Percentiles rank a stretch among this genome's conserved stretches.
These are phyloP conservation scores for Dendrolimus houi DNA, from an alignment of 2,888 invertebrate genomes.

Conservation along the genomic window DNA sequence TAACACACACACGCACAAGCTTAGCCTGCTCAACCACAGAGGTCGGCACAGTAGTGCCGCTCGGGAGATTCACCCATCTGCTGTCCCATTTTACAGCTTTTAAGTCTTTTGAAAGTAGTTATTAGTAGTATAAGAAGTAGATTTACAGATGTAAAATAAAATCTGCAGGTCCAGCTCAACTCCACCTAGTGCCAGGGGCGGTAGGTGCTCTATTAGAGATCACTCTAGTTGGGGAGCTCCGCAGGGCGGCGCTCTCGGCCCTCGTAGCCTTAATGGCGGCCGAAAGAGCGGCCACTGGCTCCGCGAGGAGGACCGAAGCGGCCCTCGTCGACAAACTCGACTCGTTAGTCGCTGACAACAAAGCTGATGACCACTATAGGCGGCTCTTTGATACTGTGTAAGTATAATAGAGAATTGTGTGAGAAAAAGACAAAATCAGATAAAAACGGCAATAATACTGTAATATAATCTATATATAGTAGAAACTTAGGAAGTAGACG, in stretches of 20 bases:
- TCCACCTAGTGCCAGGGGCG: constrained; percentile 93
- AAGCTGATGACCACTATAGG: constrained; percentile 95
- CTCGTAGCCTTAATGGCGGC: constrained; percentile 98
- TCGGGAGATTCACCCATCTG: too few relatives aligned
- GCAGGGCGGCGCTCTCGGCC: constrained; percentile 93
- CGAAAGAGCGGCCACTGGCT: constrained; percentile 87
- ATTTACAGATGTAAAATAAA: too few relatives aligned
- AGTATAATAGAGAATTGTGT: constrained; percentile 60
- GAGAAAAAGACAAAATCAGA: not conserved
- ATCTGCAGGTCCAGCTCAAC: constrained; percentile 83
- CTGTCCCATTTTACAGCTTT: too few relatives aligned
- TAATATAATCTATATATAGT: too few relatives aligned
- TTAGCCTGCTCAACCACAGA: too few relatives aligned
- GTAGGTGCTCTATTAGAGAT: constrained; percentile 96
- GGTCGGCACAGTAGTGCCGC: too few relatives aligned
- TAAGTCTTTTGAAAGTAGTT: too few relatives aligned
- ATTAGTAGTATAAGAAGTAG: too few relatives aligned
- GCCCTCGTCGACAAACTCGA: constrained; percentile 96
- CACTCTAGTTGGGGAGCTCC: constrained; percentile 91
- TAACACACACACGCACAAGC: too few relatives aligned
- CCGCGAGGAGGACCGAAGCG: constrained; percentile 93
- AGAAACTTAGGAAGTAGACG: too few relatives aligned
- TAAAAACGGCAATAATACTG: too few relatives aligned
- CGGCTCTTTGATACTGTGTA: constrained; percentile 97
- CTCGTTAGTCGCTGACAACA: constrained; percentile 93